phyloP scores from a whole-genome alignment of 2,797 vertebrate genomes.

The Erethizon dorsatum region DNA sequence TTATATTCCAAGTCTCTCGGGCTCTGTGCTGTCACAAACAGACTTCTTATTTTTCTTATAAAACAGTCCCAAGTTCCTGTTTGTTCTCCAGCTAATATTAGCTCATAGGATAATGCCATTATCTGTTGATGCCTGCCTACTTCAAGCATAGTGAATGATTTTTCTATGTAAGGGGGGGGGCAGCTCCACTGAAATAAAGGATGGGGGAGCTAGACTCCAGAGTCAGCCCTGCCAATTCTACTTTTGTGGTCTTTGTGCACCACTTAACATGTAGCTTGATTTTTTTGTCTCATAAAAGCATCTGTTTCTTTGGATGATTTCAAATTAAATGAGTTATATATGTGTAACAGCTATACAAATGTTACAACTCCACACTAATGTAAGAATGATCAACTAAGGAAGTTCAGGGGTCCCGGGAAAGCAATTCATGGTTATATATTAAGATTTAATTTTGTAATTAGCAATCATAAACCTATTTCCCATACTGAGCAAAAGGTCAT shows the following conservation, averaged over 20 bases:
- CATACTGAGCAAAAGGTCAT: neutral
- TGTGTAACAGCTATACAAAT: neutral
- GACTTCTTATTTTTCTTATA: neutral
- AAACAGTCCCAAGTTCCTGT: neutral
- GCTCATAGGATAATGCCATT: neutral
- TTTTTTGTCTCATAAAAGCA: constrained; percentile 14
- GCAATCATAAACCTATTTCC: neutral
- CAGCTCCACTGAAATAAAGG: constrained; percentile 1
- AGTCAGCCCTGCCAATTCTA: neutral
- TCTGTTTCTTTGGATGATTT: neutral
- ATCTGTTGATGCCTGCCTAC: neutral
- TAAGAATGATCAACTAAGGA: neutral
- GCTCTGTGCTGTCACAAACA: neutral
- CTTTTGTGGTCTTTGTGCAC: neutral
- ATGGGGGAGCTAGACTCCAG: neutral
- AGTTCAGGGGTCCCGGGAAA: neutral
- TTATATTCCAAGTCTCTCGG: neutral
- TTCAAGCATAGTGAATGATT: neutral
- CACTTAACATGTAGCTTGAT: neutral
- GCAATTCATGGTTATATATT: neutral
- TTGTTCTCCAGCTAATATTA: constrained; percentile 1
- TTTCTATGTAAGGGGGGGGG: neutral
- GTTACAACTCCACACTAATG: neutral
- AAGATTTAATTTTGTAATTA: neutral
- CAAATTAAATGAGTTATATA: constrained; percentile 22